Percentiles rank a stretch among this genome's conserved stretches.
These are phyloP conservation scores for Epinephelus malabaricus DNA, from an alignment of 2,797 vertebrate genomes.

Conservation along the genomic window DNA sequence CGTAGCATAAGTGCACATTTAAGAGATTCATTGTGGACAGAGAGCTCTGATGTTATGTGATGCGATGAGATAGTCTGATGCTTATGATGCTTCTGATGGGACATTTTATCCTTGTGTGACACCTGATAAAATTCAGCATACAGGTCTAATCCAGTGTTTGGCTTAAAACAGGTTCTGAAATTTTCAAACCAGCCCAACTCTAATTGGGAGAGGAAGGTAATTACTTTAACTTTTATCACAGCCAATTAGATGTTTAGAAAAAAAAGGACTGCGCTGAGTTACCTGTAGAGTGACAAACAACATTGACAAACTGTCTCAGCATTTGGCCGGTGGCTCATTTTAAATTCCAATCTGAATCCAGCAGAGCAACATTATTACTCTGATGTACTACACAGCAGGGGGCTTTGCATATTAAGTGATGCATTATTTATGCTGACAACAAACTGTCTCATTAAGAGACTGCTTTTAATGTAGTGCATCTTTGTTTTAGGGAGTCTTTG, in stretches of 20 bases:
- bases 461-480: conserved; percentile 31
- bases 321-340: conserved; percentile 20
- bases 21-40: no score
- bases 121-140: no score
- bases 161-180: no score
- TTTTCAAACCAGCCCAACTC: no score
- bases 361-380: conserved; percentile 68
- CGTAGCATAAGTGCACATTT: no score
- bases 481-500: conserved; percentile 15
- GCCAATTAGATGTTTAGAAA: conserved; percentile 22
- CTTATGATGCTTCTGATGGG: no score
- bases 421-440: conserved; percentile 70
- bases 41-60: no score
- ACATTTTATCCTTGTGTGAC: no score
- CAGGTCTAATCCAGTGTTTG: no score
- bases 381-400: conserved; percentile 60
- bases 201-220: background rate
- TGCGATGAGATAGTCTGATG: no score
- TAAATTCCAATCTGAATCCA: conserved; percentile 65
- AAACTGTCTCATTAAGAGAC: conserved; percentile 63
- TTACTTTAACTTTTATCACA: conserved; percentile 24
- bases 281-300: conserved; percentile 21
- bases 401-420: conserved; percentile 65
- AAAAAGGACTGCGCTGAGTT: background rate
- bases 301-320: conserved; percentile 24